Evolutionary conservation across 2,888 invertebrate genomes (phyloP), one percentile per base, ranked within the genome.

Genomic region (Melanostoma mellinum): DNA sequence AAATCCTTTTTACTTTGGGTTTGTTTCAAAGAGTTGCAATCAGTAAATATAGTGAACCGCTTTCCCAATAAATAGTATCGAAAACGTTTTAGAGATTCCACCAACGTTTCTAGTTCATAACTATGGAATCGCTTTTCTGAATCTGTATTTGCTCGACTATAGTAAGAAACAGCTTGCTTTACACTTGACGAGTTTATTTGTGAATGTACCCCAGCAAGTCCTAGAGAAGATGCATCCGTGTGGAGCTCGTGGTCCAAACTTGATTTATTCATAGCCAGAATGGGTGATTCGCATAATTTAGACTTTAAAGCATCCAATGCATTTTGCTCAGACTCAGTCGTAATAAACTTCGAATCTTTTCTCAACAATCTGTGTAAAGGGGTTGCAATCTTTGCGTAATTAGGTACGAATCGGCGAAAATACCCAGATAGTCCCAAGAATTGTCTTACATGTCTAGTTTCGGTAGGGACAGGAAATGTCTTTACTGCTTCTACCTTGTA

Each of bases 71-170:
- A 38, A 30, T 65, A 9, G 6, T 40, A 87, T 44, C 79, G 61
- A 81, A 63, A 81, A 36, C 75, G 65, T 20, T 60, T 53, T 3
- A 75, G 33, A 6, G 48, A 30, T 20, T 74, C 63, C n/a, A 74
- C 73, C 4, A 78, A 67, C 50, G 78, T 72, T n/a, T 38, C 38
- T 38, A 38, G 6, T 38, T 38, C 38, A 38, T 38, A 73, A 35
- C 61, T 73, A 48, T 79, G 73, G 10, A 67, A 79, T 52, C 67
- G 58, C 48, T 68, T 56, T 44, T 68, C 60, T 8, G 60, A 42
- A 42, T 40, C 56, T 44, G 44, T 63, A 20, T 61, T 73, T 3
- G 38, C 38, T 38, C 6, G 38, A 38, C 38, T 38, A 6, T 38
- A 38, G 6, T 38, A 38, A 6, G 38, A 38, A 6, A 38, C 38